A percentile compares a stretch with the other conserved stretches of the same genome.
Evolutionary conservation across 2,113 vertebrate genomes (phyloP).

Genomic region (Urocolius indicus): DNA sequence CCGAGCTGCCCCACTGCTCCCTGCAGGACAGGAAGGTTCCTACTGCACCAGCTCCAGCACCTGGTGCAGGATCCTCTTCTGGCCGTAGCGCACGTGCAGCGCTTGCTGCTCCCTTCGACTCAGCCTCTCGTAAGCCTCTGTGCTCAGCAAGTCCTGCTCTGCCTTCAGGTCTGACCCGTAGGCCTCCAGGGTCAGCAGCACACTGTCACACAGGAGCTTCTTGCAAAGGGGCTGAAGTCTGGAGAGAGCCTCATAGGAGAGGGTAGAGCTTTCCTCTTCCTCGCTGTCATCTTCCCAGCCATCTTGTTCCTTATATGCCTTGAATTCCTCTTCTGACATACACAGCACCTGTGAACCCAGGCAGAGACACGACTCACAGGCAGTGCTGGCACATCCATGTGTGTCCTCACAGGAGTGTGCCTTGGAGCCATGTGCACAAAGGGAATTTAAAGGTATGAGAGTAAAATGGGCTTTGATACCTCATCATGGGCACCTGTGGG

Average conservation of each 20-base stretch:
- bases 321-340: conserved; percentile 88
- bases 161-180: conserved; percentile 75
- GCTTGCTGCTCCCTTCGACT: conserved; percentile 83
- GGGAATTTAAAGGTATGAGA: not conserved
- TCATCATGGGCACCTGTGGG: not conserved
- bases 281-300: conserved; percentile 81
- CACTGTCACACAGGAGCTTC: conserved; percentile 78
- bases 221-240: conserved; percentile 80
- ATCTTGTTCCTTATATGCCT: conserved; percentile 83
- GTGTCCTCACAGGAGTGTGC: not conserved
- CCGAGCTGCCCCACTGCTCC: not conserved
- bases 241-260: conserved; percentile 80
- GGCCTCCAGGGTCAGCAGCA: conserved; percentile 77
- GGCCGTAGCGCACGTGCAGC: conserved; percentile 88
- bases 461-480: not conserved
- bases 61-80: conserved; percentile 87
- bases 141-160: conserved; percentile 78
- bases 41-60: conserved; percentile 79
- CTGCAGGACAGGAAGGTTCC: not conserved
- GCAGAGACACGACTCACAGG: not conserved
- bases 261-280: conserved; percentile 72
- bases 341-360: conserved; percentile 83
- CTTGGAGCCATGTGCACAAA: fast-evolving
- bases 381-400: not conserved
- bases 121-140: conserved; percentile 67